Conservation (phyloP, 2,797 vertebrate genomes). For the Notolabrus celidotus region DNA sequence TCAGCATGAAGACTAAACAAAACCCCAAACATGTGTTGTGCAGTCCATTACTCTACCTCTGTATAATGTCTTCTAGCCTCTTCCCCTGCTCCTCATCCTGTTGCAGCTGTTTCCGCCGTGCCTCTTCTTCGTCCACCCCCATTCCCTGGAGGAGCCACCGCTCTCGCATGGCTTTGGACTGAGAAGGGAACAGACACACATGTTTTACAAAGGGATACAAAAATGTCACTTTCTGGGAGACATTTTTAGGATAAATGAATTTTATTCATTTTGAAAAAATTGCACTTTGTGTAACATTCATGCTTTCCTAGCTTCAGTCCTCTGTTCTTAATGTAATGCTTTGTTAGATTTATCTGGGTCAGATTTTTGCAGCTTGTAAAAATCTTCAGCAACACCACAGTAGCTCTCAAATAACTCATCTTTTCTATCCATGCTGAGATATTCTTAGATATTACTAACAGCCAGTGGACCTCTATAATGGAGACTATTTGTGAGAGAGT, state of each 20-base stretch:
- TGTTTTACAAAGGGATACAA: background rate
- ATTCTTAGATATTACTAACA: constrained; percentile 29
- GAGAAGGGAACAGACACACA: constrained; percentile 38
- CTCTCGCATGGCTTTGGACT: constrained; percentile 98
- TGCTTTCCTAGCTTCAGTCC: background rate
- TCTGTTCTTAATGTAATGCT: background rate
- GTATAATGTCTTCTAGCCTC: constrained; percentile 91
- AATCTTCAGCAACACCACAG: background rate
- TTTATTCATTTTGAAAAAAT: background rate
- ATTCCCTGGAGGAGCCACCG: constrained; percentile 97
- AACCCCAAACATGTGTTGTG: background rate
- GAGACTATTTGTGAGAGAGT: constrained; percentile 26
- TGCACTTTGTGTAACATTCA: background rate
- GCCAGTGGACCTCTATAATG: constrained; percentile 17
- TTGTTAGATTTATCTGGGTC: background rate
- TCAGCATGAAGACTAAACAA: constrained; percentile 5
- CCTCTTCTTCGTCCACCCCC: constrained; percentile 90
- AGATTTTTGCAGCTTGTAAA: background rate
- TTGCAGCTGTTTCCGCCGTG: constrained; percentile 90
- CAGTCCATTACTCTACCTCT: constrained; percentile 84
- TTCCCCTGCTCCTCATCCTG: constrained; percentile 93
- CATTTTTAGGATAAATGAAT: background rate
- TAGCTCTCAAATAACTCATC: constrained; percentile 4
- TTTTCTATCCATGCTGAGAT: constrained; percentile 8
- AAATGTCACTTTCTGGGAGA: background rate